Base-by-base conservation (phyloP, 2,113 vertebrate genomes). In the Eurystomus gularis region DNA sequence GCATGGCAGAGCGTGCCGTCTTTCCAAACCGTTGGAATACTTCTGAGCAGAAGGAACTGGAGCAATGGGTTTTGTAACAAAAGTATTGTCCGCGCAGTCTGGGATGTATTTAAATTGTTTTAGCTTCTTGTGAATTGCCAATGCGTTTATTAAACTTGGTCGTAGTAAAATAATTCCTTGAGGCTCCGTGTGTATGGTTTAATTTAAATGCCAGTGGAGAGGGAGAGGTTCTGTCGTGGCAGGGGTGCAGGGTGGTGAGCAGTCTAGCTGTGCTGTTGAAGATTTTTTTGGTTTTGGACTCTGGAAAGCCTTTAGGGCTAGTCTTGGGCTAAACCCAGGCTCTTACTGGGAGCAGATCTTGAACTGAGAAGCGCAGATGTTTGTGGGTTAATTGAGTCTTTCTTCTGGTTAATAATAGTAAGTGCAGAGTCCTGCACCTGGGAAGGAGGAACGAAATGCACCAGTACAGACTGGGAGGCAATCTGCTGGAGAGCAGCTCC, bases 311-410 rank as follows among this genome's bases (percentile, higher is more conserved):
- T 64, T 92, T 16, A 61, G 44, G 28, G 6, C 70, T 35, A 16
- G 26, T 48, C n/a, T 71, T 49, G 55, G 21, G 6, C 18, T 78
- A 9, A 70, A 82, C 21, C 29, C 10, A 40, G 16, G 10, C 29
- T 65, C 8, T n/a, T 52, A 4, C 2, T 83, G n/a, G 3, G 3
- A 70, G n/a, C 7, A 7, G 23, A 3, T 70, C 46, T 80, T 40
- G 29, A 58, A 20, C 2, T 46, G 71, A 44, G 61, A 25, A 29
- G 48, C 66, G 23, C n/a, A 35, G 4, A n/a, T 24, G 18, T 54
- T 48, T 26, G 37, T 0, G 1, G 29, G 9, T 49, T 60, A 13
- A 17, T 17, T 31, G 3, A 16, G 2, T 37, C 16, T 69, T 29
- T 78, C n/a, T 85, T 18, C 9, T 16, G n/a, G 4, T 69, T n/a